Evolutionary conservation across 1,140 invertebrate species (phyloP).

Genomic region (Bombyx mori): DNA sequence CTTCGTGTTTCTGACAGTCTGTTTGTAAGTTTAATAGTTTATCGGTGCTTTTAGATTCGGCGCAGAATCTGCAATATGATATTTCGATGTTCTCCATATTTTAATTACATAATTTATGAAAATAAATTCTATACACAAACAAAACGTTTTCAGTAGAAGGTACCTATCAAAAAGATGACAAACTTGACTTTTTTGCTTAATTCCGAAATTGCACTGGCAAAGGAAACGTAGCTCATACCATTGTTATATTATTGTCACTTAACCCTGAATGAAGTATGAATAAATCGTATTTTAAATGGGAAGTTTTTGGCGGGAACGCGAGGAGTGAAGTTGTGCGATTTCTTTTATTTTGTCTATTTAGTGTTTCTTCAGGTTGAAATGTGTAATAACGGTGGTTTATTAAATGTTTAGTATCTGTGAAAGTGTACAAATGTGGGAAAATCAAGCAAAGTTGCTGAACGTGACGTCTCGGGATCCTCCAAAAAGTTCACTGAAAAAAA

Average conservation of each 20-base stretch:
- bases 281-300: too few relatives aligned
- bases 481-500: too few relatives aligned
- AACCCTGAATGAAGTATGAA: background rate
- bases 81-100: constrained; percentile 15
- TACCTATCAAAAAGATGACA: background rate
- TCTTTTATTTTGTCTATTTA: too few relatives aligned
- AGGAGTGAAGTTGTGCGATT: too few relatives aligned
- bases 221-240: background rate
- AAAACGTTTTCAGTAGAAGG: background rate
- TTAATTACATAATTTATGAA: background rate
- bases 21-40: constrained; percentile 32
- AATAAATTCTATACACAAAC: background rate
- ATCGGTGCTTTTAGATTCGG: constrained; percentile 29
- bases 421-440: too few relatives aligned
- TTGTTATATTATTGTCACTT: background rate
- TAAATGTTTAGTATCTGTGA: too few relatives aligned
- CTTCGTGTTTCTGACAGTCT: constrained; percentile 23
- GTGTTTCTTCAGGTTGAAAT: too few relatives aligned
- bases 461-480: too few relatives aligned
- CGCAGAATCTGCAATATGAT: constrained; percentile 37
- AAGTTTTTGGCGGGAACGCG: too few relatives aligned
- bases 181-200: too few relatives aligned
- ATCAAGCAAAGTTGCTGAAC: too few relatives aligned
- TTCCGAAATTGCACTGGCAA: background rate
- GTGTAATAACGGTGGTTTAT: too few relatives aligned